A percentile compares a stretch with the other conserved stretches of the same genome.
Evolutionary conservation across 1,140 invertebrate species (phyloP).

Genomic region (Elymnias hypermnestra): DNA sequence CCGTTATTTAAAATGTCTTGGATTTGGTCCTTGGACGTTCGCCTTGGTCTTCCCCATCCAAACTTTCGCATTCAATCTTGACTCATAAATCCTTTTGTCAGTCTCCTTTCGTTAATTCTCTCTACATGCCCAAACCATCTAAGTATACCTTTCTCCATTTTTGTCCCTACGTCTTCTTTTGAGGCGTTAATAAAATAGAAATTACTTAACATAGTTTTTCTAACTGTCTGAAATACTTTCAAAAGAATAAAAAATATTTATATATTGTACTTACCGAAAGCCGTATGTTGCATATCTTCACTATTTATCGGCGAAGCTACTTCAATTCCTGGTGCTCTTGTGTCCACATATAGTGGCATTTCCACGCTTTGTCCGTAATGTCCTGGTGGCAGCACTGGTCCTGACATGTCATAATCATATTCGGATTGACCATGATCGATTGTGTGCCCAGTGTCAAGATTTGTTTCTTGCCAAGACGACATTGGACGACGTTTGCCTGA

Average conservation of each 20-base stretch:
- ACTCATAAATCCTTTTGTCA: no score
- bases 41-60: no score
- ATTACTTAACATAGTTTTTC: no score
- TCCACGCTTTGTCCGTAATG: constrained; percentile 44
- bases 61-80: no score
- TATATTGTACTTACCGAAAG: constrained; percentile 62
- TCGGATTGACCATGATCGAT: constrained; percentile 77
- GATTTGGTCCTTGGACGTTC: no score
- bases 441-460: constrained; percentile 87
- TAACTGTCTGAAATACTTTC: no score
- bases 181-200: no score
- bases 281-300: constrained; percentile 72
- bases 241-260: not conserved
- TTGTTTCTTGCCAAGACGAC: constrained; percentile 91
- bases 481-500: constrained; percentile 52
- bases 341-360: constrained; percentile 77
- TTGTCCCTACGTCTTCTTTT: no score
- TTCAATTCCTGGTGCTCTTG: constrained; percentile 41
- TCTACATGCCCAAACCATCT: no score
- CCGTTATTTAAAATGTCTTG: no score
- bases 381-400: constrained; percentile 31
- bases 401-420: constrained; percentile 40
- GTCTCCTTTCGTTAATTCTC: no score
- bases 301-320: constrained; percentile 60
- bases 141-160: no score